These are phyloP conservation scores for Chroicocephalus ridibundus DNA, from an alignment of 2,113 vertebrate species.

Conservation along the genomic window DNA sequence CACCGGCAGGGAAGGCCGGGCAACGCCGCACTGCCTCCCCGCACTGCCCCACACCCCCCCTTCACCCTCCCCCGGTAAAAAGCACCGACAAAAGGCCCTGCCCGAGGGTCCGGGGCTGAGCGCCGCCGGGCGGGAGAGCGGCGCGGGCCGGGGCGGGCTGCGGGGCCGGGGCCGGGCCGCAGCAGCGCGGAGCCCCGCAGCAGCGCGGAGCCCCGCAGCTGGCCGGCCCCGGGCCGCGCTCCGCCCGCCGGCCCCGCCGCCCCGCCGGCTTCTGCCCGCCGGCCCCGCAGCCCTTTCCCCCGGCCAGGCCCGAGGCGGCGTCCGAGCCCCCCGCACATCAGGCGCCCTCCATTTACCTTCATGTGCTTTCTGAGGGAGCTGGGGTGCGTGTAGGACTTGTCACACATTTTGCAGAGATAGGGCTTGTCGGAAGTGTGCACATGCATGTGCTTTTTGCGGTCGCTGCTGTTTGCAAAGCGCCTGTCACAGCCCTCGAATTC, in stretches of 20 bases:
- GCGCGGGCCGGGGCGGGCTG: neutral
- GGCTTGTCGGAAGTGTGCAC: conserved; percentile 99
- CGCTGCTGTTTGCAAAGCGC: conserved; percentile 98
- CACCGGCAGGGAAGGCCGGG: neutral
- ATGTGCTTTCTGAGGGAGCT: conserved; percentile 99
- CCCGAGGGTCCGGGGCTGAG: neutral
- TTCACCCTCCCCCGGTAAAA: neutral
- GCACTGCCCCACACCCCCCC: neutral
- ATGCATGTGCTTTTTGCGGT: conserved; percentile 99
- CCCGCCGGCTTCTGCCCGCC: neutral
- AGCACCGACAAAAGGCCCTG: neutral
- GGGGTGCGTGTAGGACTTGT: conserved; percentile 99
- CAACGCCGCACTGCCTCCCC: neutral
- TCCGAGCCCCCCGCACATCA: neutral
- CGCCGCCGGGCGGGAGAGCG: neutral
- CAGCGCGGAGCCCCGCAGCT: neutral
- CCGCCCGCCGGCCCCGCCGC: neutral
- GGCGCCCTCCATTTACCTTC: conserved; percentile 85
- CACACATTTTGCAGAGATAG: conserved; percentile 99
- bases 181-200: neutral
- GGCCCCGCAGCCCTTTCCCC: neutral
- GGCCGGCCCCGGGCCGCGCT: neutral
- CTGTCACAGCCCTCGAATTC: conserved; percentile 99
- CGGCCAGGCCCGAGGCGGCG: neutral
- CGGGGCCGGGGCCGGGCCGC: neutral